These are phyloP conservation scores for Colostygia pectinataria DNA, from an alignment of 2,888 invertebrate genomes.

Conservation along the genomic window DNA sequence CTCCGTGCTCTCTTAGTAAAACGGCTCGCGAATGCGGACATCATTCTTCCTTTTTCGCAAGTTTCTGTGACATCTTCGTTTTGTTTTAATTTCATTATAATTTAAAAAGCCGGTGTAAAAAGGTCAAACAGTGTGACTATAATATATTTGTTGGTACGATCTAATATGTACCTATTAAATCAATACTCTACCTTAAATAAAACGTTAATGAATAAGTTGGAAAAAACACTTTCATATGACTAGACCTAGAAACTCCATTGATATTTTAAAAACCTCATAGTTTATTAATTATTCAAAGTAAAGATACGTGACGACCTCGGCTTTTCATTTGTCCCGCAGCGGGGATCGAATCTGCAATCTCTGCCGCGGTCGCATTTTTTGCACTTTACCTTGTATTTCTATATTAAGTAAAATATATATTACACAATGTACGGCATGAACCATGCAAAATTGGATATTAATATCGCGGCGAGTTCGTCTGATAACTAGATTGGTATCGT, in stretches of 20 bases:
- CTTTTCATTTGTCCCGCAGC: too few species aligned
- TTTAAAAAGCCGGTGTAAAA: slow-evolving; percentile 10
- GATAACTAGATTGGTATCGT: slow-evolving; percentile 66
- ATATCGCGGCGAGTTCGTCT: slow-evolving; percentile 52
- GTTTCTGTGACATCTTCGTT: slow-evolving; percentile 33
- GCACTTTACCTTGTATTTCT: too few species aligned
- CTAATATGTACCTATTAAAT: too few species aligned
- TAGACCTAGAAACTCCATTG: too few species aligned
- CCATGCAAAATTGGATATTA: slow-evolving; percentile 61
- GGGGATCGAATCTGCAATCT: too few species aligned
- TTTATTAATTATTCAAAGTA: too few species aligned
- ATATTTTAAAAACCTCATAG: too few species aligned
- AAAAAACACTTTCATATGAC: too few species aligned
- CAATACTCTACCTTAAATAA: not conserved
- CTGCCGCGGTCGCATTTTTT: too few species aligned
- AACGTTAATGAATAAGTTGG: too few species aligned
- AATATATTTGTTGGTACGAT: too few species aligned
- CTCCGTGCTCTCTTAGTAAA: slow-evolving; percentile 46
- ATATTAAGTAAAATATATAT: slow-evolving; percentile 10
- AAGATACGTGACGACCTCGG: too few species aligned
- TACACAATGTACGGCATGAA: slow-evolving; percentile 25
- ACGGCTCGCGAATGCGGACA: slow-evolving; percentile 50
- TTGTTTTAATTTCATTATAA: slow-evolving; percentile 28
- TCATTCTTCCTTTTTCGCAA: slow-evolving; percentile 45
- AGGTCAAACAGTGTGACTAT: slow-evolving; percentile 1